Evolutionary conservation across 2,113 vertebrate genomes (phyloP).

Genomic region (Tyrannus savana): DNA sequence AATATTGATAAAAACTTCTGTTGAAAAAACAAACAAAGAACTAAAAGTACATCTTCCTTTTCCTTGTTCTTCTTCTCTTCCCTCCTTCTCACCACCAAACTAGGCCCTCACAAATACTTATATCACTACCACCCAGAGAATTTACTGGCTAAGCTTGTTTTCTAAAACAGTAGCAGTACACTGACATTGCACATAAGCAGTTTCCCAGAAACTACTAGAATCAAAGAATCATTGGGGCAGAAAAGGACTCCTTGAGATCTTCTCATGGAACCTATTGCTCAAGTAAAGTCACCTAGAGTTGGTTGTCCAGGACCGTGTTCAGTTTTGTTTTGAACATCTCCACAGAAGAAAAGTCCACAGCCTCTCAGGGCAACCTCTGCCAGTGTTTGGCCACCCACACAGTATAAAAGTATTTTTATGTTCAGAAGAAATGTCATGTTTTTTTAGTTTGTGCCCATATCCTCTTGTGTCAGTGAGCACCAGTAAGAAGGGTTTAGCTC

Average conservation of each 20-base stretch:
- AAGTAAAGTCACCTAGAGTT: neutral
- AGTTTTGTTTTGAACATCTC: neutral
- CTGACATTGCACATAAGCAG: neutral
- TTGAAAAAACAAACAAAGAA: neutral
- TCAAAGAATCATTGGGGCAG: neutral
- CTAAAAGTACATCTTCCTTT: neutral
- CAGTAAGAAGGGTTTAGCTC: neutral
- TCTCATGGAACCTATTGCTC: neutral
- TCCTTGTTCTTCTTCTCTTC: neutral
- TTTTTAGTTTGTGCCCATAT: neutral
- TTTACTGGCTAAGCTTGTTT: neutral
- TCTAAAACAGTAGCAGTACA: neutral
- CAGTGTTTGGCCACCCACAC: neutral
- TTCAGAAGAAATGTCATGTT: accelerated
- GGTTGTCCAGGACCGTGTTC: accelerated
- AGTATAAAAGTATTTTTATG: neutral
- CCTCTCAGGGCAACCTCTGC: neutral
- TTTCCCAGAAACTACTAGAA: neutral
- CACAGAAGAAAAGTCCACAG: neutral
- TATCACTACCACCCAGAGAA: neutral
- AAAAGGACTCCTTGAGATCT: neutral
- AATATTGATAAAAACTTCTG: neutral
- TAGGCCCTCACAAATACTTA: neutral
- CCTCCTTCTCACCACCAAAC: neutral
- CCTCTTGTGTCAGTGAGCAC: neutral